phyloP scores from a whole-genome alignment of 2,888 invertebrate species.

The Ichneumoninae sp. region DNA sequence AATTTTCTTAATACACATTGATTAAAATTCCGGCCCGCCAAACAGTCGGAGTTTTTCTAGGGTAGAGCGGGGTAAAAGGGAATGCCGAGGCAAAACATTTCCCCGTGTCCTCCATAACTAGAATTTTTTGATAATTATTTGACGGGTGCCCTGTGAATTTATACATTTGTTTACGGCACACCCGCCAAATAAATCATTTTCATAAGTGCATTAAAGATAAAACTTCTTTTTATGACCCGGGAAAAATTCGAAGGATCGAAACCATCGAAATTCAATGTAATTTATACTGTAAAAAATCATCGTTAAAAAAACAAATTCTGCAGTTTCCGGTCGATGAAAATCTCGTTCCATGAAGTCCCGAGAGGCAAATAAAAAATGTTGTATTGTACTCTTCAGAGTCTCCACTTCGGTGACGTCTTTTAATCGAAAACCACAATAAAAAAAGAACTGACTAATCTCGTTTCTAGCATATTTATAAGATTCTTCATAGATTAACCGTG shows the following conservation, averaged over 20 bases:
- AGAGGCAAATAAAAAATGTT: background rate
- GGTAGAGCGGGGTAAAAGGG: too few species aligned
- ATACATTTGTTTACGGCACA: too few species aligned
- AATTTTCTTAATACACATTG: background rate
- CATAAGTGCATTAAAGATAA: background rate
- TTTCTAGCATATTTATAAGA: background rate
- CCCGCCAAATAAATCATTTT: background rate
- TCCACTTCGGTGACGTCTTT: background rate
- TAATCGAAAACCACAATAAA: background rate
- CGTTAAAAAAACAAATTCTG: background rate
- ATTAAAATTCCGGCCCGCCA: background rate
- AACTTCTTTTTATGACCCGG: background rate
- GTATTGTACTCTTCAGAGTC: background rate
- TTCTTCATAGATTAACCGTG: constrained; percentile 7
- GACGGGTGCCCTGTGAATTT: too few species aligned
- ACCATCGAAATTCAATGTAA: background rate
- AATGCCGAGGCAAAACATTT: too few species aligned
- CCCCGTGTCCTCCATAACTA: too few species aligned
- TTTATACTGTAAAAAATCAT: background rate
- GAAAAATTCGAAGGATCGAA: background rate
- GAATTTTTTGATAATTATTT: too few species aligned
- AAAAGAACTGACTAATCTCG: constrained; percentile 8
- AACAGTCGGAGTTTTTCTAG: background rate
- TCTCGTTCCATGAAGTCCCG: background rate
- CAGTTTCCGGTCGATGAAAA: background rate